Evolutionary conservation across 2,888 invertebrate genomes (phyloP), one percentile per base, ranked within the genome.

Genomic region (Pantelozetes paolii): DNA sequence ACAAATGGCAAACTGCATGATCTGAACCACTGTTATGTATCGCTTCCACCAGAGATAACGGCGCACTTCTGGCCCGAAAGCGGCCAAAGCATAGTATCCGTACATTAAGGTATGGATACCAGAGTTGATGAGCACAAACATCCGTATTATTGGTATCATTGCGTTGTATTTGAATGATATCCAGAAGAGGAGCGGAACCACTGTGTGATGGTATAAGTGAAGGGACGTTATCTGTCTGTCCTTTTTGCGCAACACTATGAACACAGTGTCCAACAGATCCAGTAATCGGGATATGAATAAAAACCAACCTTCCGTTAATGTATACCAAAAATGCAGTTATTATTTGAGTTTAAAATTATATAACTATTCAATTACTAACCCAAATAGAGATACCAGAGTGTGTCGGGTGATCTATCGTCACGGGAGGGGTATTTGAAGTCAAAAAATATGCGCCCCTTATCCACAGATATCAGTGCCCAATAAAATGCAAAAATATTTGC

Each of bases 21-120:
- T 84, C 83, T 96, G 96, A 79, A 96, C 84, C 77, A 90, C 89
- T 1, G 96, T 96, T 80, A 96, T 86, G 83, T 96, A 94, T 81
- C 90, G 92, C 84, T 96, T 96, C 95, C 95, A 96, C 94, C 94
- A 95, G 15, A 96, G 85, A 82, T 88, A 93, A 81, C 89, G 89
- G 81, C 88, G 86, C 74, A 93, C 86, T 0, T 84, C 79, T 0
- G 94, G 92, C 1, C 95, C 95, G 77, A 94, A 85, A 0, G 92
- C 91, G 0, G 94, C 88, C 57, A 96, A 83, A 0, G 91, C 94
- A 81, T 97, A 97, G 84, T 96, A 96, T 0, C 89, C 88, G 82
- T 96, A 96, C 95, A 96, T 95, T 67, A 95, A 84, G 0, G 95
- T 90, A 59, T 73, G 73, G 15, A 73, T 54, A 8, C 8, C 18